Evolutionary conservation across 2,888 invertebrate genomes (phyloP).

Genomic region (Dolomedes plantarius): DNA sequence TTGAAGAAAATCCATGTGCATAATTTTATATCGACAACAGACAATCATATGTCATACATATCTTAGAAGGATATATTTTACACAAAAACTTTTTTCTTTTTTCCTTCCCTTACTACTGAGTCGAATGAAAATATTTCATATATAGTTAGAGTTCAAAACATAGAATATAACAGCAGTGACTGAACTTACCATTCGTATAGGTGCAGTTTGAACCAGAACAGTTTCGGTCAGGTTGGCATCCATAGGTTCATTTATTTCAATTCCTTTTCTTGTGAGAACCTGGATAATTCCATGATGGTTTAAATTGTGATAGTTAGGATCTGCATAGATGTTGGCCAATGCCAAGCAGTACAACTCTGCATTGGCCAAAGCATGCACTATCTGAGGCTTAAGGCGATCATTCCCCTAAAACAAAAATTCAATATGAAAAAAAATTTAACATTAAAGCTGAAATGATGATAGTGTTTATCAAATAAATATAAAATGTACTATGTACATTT

Average conservation of each 20-base stretch:
- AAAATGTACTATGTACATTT: too few relatives aligned
- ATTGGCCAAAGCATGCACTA: slow-evolving; percentile 92
- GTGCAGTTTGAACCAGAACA: slow-evolving; percentile 95
- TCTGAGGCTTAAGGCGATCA: slow-evolving; percentile 94
- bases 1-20: too few relatives aligned
- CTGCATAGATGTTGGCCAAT: slow-evolving; percentile 95
- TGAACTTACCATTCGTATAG: slow-evolving; percentile 95
- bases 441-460: too few relatives aligned
- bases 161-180: too few relatives aligned
- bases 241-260: slow-evolving; percentile 87
- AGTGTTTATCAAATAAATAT: too few relatives aligned
- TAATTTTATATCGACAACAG: too few relatives aligned
- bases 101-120: too few relatives aligned
- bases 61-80: too few relatives aligned
- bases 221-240: slow-evolving; percentile 95
- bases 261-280: slow-evolving; percentile 92
- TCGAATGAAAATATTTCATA: too few relatives aligned
- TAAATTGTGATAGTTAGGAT: slow-evolving; percentile 95
- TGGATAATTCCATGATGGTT: slow-evolving; percentile 97
- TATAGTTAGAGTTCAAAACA: too few relatives aligned
- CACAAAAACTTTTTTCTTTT: too few relatives aligned
- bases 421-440: background rate
- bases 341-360: slow-evolving; percentile 96
- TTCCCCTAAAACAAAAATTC: slow-evolving; percentile 83
- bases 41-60: too few relatives aligned